Percentiles rank a stretch among this genome's conserved stretches.
phyloP scores from a whole-genome alignment of 2,113 vertebrate species.

The Scomber scombrus region DNA sequence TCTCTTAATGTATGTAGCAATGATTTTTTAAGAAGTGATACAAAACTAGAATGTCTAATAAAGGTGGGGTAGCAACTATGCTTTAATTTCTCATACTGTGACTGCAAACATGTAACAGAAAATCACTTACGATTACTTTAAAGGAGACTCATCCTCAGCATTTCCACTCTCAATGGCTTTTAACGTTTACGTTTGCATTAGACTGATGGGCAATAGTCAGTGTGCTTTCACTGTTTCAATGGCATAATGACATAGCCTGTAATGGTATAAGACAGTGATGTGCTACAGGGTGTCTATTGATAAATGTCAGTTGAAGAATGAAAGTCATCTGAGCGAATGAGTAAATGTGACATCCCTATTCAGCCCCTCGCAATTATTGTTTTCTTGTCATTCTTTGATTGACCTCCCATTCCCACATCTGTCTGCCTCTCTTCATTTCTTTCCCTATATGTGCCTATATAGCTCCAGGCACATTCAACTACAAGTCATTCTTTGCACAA shows the following conservation, averaged over 20 bases:
- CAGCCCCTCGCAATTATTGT: slow-evolving; percentile 39
- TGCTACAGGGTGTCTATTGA: slow-evolving; percentile 64
- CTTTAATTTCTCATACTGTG: background rate
- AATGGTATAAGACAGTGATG: slow-evolving; percentile 45
- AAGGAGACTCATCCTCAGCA: background rate
- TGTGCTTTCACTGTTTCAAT: slow-evolving; percentile 54
- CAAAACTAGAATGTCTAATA: background rate
- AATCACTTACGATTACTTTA: no score
- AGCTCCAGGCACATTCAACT: slow-evolving; percentile 83
- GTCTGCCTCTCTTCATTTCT: slow-evolving; percentile 37
- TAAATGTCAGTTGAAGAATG: slow-evolving; percentile 76
- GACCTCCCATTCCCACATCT: slow-evolving; percentile 57
- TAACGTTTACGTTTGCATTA: slow-evolving; percentile 52
- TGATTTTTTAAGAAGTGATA: background rate
- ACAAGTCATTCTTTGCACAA: slow-evolving; percentile 82
- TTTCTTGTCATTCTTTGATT: slow-evolving; percentile 55
- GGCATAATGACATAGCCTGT: slow-evolving; percentile 36
- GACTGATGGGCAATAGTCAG: slow-evolving; percentile 32
- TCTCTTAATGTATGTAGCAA: background rate
- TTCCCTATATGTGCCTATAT: slow-evolving; percentile 11
- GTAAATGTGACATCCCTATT: slow-evolving; percentile 68
- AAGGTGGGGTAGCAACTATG: background rate
- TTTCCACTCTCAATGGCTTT: slow-evolving; percentile 16
- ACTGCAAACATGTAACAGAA: background rate
- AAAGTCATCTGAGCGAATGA: slow-evolving; percentile 76